Conservation (phyloP, 92 coral and sea anemone species). For the Siderastrea siderea region DNA sequence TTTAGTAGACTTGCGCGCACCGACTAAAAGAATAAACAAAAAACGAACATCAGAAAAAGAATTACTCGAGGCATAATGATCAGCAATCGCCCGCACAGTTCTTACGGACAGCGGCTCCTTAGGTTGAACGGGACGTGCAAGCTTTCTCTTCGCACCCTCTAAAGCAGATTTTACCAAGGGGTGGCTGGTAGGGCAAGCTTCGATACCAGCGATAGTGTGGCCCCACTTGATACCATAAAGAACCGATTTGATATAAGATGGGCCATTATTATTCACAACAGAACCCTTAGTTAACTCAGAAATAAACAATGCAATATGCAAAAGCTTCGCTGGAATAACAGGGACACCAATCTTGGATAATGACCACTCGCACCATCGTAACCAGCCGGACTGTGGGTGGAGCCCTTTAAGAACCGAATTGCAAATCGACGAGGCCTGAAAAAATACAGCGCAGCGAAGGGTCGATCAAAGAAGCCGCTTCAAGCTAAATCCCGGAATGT, state of each 20-base stretch:
- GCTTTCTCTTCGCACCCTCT: conserved; percentile 66
- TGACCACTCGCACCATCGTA: conserved; percentile 36
- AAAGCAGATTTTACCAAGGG: conserved; percentile 59
- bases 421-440: conserved; percentile 29
- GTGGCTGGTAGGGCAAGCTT: conserved; percentile 56
- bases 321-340: conserved; percentile 50
- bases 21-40: conserved; percentile 26
- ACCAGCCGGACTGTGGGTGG: conserved; percentile 35
- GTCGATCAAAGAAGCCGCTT: neutral
- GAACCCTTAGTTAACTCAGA: conserved; percentile 7
- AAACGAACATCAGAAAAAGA: conserved; percentile 40
- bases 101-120: conserved; percentile 69
- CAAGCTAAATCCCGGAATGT: neutral
- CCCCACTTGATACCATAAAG: conserved; percentile 57
- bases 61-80: conserved; percentile 2
- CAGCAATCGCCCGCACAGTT: conserved; percentile 35
- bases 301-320: conserved; percentile 39
- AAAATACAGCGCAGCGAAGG: neutral
- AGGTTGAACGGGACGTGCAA: conserved; percentile 63
- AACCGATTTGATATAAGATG: neutral
- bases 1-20: conserved; percentile 5
- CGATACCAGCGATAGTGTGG: conserved; percentile 56
- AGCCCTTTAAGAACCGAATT: conserved; percentile 29
- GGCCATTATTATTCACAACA: neutral
- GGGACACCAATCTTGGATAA: conserved; percentile 22